phyloP scores from a whole-genome alignment of 30 jellyfish, hydroid and myxozoan species.

The Cassiopea andromeda region DNA sequence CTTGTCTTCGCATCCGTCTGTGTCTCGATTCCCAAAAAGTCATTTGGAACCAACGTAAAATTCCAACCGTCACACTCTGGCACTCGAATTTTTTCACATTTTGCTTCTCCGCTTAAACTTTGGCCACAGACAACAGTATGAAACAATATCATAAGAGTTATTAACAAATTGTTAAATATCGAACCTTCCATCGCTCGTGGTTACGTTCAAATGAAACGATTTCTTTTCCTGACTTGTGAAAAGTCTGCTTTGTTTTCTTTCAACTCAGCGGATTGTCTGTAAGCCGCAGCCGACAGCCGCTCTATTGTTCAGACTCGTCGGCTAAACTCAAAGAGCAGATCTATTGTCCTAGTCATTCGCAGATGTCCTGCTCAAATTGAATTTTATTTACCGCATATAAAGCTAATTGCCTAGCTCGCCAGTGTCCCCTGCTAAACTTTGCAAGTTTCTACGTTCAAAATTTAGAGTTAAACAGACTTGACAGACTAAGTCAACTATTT shows the following conservation, averaged over 20 bases:
- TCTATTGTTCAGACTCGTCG: slow-evolving; percentile 56
- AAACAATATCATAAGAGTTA: slow-evolving; percentile 15
- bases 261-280: slow-evolving; percentile 18
- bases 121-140: slow-evolving; percentile 50
- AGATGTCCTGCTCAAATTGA: slow-evolving; percentile 65
- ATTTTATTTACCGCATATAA: slow-evolving; percentile 46
- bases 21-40: slow-evolving; percentile 74
- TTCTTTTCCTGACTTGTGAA: slow-evolving; percentile 49
- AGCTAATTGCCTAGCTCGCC: slow-evolving; percentile 52
- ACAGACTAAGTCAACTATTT: slow-evolving; percentile 6
- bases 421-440: slow-evolving; percentile 36
- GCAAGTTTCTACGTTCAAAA: not conserved
- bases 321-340: slow-evolving; percentile 40
- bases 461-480: not conserved
- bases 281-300: slow-evolving; percentile 57
- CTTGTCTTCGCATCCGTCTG: slow-evolving; percentile 82
- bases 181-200: slow-evolving; percentile 50
- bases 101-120: slow-evolving; percentile 34
- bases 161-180: not conserved
- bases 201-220: slow-evolving; percentile 36
- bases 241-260: slow-evolving; percentile 40
- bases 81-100: slow-evolving; percentile 43
- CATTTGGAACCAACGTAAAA: slow-evolving; percentile 79
- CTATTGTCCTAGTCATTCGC: slow-evolving; percentile 60
- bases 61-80: slow-evolving; percentile 76